Evolutionary conservation across 2,888 invertebrate genomes (phyloP).

Genomic region (Alcis repandata): DNA sequence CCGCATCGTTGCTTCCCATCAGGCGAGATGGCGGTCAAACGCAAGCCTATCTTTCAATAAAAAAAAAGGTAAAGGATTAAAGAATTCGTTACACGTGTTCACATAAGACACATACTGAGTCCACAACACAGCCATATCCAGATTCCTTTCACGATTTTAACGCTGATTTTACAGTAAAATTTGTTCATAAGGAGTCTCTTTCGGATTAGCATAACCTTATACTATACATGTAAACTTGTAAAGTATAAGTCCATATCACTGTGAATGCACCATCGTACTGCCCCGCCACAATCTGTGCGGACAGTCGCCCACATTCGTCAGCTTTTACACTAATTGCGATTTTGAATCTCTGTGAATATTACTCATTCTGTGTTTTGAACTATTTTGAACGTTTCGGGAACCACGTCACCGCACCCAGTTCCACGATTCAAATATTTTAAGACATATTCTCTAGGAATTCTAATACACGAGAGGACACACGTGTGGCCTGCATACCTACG

Average conservation of each 20-base stretch:
- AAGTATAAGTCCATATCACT: not conserved
- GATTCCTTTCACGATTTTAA: no score
- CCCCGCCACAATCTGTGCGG: not conserved
- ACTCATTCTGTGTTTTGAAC: no score
- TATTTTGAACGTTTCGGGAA: conserved; percentile 16
- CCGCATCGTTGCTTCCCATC: no score
- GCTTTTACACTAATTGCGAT: conserved; percentile 32
- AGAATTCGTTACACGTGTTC: no score
- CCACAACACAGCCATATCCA: no score
- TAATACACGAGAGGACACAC: not conserved
- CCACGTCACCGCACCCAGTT: conserved; percentile 1
- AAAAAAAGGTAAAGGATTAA: no score
- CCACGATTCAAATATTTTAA: conserved; percentile 8
- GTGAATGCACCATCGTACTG: conserved; percentile 21
- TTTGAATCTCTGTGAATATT: not conserved
- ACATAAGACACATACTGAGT: no score
- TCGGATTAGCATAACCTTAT: no score
- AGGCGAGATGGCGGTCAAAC: no score
- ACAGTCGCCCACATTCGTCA: conserved; percentile 1
- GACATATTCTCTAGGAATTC: conserved; percentile 5
- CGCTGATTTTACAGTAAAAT: no score
- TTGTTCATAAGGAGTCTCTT: no score
- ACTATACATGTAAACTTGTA: not conserved
- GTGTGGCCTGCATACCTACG: not conserved
- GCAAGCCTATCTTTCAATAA: no score